These are phyloP conservation scores for Salpingus planirostris DNA, from an alignment of 2,888 invertebrate species.

Conservation along the genomic window DNA sequence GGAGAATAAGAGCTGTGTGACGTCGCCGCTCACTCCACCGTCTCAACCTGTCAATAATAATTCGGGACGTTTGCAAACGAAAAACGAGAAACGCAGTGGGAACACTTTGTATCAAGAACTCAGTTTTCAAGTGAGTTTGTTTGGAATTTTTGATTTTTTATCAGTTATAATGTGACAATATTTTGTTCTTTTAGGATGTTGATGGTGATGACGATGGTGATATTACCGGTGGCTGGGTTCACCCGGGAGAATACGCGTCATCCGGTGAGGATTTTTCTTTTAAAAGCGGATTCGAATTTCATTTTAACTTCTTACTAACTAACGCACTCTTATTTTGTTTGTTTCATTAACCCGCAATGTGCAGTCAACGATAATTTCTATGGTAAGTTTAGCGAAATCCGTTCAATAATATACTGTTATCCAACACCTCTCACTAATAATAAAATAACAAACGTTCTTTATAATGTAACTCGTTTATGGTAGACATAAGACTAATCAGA, in stretches of 20 bases:
- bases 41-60: constrained; percentile 35
- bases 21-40: constrained; percentile 40
- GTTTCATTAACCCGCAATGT: constrained; percentile 19
- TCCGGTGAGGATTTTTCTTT: constrained; percentile 61
- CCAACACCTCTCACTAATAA: no score
- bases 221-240: constrained; percentile 96
- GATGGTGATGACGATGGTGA: constrained; percentile 83
- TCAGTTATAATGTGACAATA: not conserved
- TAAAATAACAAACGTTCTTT: no score
- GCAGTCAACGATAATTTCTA: constrained; percentile 99
- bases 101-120: constrained; percentile 91
- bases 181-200: constrained; percentile 50
- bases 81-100: constrained; percentile 78
- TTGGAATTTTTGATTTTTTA: not conserved
- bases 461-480: not conserved
- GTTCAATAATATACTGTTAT: no score
- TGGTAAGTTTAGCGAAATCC: constrained; percentile 87
- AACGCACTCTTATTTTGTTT: constrained; percentile 15
- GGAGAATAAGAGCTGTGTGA: constrained; percentile 41
- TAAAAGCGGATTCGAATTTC: no score
- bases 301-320: no score
- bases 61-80: constrained; percentile 59
- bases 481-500: not conserved
- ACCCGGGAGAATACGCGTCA: constrained; percentile 97
- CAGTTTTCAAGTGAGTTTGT: constrained; percentile 55